Evolutionary conservation across 2,888 invertebrate species (phyloP).

Genomic region (Chaetoderma sp.): DNA sequence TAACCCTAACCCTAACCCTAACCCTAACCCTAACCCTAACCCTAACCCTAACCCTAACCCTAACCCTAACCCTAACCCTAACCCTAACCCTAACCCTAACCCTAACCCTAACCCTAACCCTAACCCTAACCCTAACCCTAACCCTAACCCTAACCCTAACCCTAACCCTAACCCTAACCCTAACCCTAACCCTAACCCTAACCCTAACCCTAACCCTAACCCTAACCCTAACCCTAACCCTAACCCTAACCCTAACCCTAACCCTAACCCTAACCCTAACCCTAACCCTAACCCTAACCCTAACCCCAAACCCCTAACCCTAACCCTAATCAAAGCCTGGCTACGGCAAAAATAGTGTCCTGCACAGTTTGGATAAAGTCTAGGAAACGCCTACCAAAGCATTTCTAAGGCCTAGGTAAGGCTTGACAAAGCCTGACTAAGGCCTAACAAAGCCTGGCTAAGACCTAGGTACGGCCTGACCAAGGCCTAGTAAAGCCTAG

Average conservation of each 20-base stretch:
- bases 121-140: slow-evolving; percentile 8
- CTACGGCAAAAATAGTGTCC: too few relatives aligned
- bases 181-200: slow-evolving; percentile 8
- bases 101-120: slow-evolving; percentile 8
- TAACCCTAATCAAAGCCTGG: slow-evolving; percentile 3
- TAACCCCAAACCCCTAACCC: slow-evolving; percentile 8
- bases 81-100: slow-evolving; percentile 8
- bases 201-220: slow-evolving; percentile 8
- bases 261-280: slow-evolving; percentile 5
- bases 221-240: slow-evolving; percentile 8
- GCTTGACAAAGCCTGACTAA: too few relatives aligned
- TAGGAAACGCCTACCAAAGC: too few relatives aligned
- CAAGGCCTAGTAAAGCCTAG: too few relatives aligned
- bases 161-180: slow-evolving; percentile 8
- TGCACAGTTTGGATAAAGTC: too few relatives aligned
- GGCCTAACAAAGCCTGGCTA: too few relatives aligned
- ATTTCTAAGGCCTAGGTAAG: too few relatives aligned
- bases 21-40: slow-evolving; percentile 8
- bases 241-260: slow-evolving; percentile 8
- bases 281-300: slow-evolving; percentile 8
- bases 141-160: slow-evolving; percentile 8
- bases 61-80: slow-evolving; percentile 8
- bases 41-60: slow-evolving; percentile 8
- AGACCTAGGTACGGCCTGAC: too few relatives aligned
- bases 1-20: slow-evolving; percentile 8